phyloP scores from a whole-genome alignment of 2,797 vertebrate genomes.

The Capromys pilorides region DNA sequence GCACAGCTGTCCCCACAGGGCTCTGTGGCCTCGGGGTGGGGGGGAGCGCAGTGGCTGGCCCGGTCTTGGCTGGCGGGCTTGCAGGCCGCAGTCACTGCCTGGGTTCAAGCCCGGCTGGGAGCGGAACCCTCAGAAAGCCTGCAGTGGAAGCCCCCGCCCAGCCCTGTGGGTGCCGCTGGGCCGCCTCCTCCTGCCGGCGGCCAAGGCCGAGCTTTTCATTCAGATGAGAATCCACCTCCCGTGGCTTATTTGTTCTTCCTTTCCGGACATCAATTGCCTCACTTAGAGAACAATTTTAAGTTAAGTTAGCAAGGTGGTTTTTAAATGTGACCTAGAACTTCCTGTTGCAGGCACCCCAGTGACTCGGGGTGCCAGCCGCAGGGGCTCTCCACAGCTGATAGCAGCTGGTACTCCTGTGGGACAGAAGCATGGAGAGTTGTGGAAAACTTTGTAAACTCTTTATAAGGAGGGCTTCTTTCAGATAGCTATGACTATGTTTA shows the following conservation, averaged over 20 bases:
- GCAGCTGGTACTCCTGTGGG: not conserved
- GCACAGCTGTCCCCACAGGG: too few species aligned
- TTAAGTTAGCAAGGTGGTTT: slow-evolving; percentile 4
- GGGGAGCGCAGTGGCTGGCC: too few species aligned
- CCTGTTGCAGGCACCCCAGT: too few species aligned
- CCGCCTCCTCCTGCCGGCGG: too few species aligned
- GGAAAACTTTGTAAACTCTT: not conserved
- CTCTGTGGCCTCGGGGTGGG: too few species aligned
- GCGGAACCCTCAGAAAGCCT: too few species aligned
- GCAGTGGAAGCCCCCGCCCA: not conserved
- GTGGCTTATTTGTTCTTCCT: slow-evolving; percentile 13
- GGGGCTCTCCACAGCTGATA: not conserved
- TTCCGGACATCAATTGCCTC: not conserved
- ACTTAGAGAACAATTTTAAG: slow-evolving; percentile 33
- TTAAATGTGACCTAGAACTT: not conserved
- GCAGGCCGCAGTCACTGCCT: too few species aligned
- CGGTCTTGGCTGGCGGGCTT: too few species aligned
- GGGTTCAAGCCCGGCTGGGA: too few species aligned
- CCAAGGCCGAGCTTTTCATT: not conserved
- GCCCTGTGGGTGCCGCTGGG: too few species aligned
- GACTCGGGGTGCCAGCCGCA: not conserved
- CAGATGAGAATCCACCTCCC: slow-evolving; percentile 25
- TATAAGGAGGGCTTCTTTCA: not conserved
- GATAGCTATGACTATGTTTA: not conserved
- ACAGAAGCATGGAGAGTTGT: not conserved